Base-by-base conservation (phyloP, 2,888 invertebrate species). In the Molorchus minor region DNA sequence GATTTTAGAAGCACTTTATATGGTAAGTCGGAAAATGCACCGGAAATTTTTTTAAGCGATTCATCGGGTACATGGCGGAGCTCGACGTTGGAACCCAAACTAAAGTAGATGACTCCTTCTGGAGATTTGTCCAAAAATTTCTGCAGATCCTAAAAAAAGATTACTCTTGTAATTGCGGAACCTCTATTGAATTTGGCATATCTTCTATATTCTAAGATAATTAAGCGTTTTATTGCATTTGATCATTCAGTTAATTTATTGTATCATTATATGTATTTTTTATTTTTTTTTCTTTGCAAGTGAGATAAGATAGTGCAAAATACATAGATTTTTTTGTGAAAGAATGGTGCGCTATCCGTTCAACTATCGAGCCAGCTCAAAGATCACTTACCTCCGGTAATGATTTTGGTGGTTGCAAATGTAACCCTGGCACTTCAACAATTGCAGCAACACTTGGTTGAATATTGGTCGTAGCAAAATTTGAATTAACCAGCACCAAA, bases 1-100 rank as follows among this genome's bases (percentile, higher is more conserved):
- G 75, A 81, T 71, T 82, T 83, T 81, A 81, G 82, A 2, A 83
- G 57, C 13, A 83, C 73, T 47, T 76, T 77, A 59, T 81, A 81
- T 1, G 80, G 79, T n/a, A 82, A 57, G 61, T 77, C 70, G 0
- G 76, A 56, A 53, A 83, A 80, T 2, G 77, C 76, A 15, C 73
- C 68, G 2, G 80, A 20, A 16, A 82, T 68, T 3, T 68, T 70
- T 13, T 77, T 61, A 3, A 74, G 45, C n/a, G 71, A 74, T 5
- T 76, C 62, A 20, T 69, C 56, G 7, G 77, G 70, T 43, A 83
- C 58, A 13, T 72, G 58, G 5, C 71, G 64, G 33, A 77, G 77
- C 63, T 77, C 77, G 4, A 82, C 71, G 46, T 79, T 77, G 0
- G 81, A 75, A 0, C 84, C 84, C 51, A 84, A 70, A 64, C 81